A percentile compares a stretch with the other conserved stretches of the same genome.
Evolutionary conservation across 2,797 vertebrate genomes (phyloP).

Genomic region (Sitta carolinensis): DNA sequence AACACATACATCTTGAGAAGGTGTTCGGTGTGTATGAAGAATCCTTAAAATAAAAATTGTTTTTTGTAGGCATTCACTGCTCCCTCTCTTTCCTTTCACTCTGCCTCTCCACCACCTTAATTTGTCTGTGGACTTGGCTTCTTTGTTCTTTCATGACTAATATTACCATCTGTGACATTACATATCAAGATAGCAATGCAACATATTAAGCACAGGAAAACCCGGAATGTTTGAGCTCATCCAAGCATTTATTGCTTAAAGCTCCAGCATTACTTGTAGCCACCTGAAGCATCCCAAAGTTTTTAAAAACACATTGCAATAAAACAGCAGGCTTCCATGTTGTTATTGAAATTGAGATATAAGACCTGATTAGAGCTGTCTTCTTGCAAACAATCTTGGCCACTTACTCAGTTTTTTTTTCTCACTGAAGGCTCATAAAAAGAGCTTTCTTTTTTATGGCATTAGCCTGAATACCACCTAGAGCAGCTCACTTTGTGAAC

Average conservation of each 20-base stretch:
- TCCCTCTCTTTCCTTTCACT: not conserved
- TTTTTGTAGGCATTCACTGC: conserved; percentile 9
- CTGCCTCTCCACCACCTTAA: conserved; percentile 65
- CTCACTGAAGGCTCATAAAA: conserved; percentile 10
- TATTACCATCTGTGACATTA: conserved; percentile 85
- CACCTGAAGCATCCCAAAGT: conserved; percentile 70
- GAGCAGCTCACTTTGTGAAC: not conserved
- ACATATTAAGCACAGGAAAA: conserved; percentile 79
- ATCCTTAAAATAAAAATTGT: conserved; percentile 64
- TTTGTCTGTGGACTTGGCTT: conserved; percentile 77
- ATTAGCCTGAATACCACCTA: not conserved
- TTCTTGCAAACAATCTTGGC: not conserved
- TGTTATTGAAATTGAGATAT: conserved; percentile 17
- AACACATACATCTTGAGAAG: conserved; percentile 61
- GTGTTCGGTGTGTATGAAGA: conserved; percentile 57
- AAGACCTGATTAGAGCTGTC: not conserved
- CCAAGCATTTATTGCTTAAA: conserved; percentile 74
- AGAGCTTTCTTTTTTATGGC: not conserved
- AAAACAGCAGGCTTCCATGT: conserved; percentile 49
- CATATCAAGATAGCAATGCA: conserved; percentile 81
- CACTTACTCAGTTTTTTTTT: conserved; percentile 10
- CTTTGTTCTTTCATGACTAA: conserved; percentile 84
- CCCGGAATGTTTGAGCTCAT: conserved; percentile 73
- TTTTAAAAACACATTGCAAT: conserved; percentile 44
- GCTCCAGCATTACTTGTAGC: conserved; percentile 60